phyloP scores from a whole-genome alignment of 2,113 vertebrate genomes.

The Melanotaenia duboulayi region DNA sequence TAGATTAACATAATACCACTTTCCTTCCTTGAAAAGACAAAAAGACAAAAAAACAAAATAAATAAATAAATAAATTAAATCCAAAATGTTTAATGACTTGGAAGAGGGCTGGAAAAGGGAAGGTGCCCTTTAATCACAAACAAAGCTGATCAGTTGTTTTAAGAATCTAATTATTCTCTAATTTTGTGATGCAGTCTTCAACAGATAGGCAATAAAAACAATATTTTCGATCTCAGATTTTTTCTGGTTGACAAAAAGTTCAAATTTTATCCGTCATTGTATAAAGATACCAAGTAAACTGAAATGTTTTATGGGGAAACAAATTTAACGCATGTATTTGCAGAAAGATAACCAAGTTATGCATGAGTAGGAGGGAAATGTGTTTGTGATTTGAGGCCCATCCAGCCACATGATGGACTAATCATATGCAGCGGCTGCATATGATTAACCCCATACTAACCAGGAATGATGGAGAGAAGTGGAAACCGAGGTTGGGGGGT shows the following conservation, averaged over 20 bases:
- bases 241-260: not conserved
- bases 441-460: constrained; percentile 72
- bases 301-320: constrained; percentile 19
- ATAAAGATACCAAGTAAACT: constrained; percentile 16
- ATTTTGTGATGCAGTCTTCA: not conserved
- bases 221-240: not conserved
- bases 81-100: too few species aligned
- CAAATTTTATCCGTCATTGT: constrained; percentile 5
- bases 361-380: constrained; percentile 56
- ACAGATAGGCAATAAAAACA: not conserved
- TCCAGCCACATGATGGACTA: constrained; percentile 57
- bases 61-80: too few species aligned
- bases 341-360: constrained; percentile 27
- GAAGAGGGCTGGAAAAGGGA: not conserved
- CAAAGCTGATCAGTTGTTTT: not conserved
- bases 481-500: constrained; percentile 59
- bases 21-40: too few species aligned
- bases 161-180: too few species aligned
- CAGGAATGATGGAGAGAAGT: constrained; percentile 60
- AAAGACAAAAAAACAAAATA: not conserved
- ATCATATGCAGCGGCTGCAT: constrained; percentile 68
- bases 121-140: not conserved
- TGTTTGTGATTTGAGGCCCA: constrained; percentile 72
- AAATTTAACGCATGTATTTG: constrained; percentile 10
- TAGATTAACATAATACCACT: too few species aligned